Percentiles rank a stretch among this genome's conserved stretches.
Evolutionary conservation across 2,888 invertebrate genomes (phyloP).

Genomic region (Morinoia aosen): DNA sequence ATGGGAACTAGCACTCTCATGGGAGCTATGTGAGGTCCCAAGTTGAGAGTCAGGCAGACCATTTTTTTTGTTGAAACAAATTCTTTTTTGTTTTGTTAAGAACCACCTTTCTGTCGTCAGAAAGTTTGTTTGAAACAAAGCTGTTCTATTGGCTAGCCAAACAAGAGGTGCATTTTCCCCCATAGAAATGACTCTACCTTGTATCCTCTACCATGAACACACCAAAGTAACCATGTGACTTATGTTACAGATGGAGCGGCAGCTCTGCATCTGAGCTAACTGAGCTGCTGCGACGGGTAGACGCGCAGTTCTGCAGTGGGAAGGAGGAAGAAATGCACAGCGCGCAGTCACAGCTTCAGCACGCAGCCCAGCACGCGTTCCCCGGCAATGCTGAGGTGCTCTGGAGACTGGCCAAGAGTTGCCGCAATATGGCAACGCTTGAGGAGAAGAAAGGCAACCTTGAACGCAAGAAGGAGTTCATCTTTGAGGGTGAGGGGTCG

Average conservation of each 20-base stretch:
- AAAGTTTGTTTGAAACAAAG: too few species aligned
- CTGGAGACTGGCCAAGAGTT: conserved; percentile 64
- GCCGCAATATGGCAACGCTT: conserved; percentile 59
- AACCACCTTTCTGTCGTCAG: too few species aligned
- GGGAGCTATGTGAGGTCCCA: too few species aligned
- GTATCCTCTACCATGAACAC: too few species aligned
- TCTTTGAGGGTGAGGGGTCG: conserved; percentile 60
- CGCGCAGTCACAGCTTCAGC: conserved; percentile 3
- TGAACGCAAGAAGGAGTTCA: conserved; percentile 58
- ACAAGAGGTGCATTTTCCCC: too few species aligned
- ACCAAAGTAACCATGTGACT: background rate
- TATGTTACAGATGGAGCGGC: background rate
- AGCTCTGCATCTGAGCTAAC: conserved; percentile 23
- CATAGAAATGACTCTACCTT: too few species aligned
- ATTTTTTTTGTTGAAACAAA: too few species aligned
- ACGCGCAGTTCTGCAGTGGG: conserved; percentile 16
- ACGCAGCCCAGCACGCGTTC: background rate
- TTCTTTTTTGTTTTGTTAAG: too few species aligned
- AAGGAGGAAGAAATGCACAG: conserved; percentile 7
- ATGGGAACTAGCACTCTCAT: too few species aligned
- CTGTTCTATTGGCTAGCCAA: too few species aligned
- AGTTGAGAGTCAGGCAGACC: too few species aligned
- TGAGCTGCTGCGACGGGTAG: conserved; percentile 15
- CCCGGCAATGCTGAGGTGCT: conserved; percentile 59
- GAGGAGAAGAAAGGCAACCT: conserved; percentile 61